Evolutionary conservation across 2,797 vertebrate species (phyloP).

Genomic region (Etheostoma nigrum): DNA sequence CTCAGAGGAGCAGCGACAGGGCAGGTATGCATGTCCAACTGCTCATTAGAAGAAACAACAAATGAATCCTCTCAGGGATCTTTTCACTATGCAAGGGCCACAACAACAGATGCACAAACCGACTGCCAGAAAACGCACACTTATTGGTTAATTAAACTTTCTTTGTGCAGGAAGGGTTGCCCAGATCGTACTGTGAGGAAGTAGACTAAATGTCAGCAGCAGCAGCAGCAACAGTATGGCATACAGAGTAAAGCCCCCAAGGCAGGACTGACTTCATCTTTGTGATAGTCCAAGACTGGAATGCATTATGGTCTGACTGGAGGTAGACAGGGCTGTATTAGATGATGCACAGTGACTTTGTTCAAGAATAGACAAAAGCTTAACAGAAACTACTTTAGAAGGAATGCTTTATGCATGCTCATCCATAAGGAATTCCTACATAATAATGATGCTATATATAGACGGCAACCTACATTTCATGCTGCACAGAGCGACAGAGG

Average conservation of each 20-base stretch:
- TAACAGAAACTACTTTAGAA: conserved; percentile 35
- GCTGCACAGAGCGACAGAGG: conserved; percentile 42
- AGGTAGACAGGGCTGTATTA: conserved; percentile 28
- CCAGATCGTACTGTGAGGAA: conserved; percentile 34
- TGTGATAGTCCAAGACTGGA: conserved; percentile 51
- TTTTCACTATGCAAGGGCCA: conserved; percentile 50
- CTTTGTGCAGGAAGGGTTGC: conserved; percentile 42
- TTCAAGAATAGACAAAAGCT: conserved; percentile 37
- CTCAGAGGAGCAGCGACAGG: conserved; percentile 66
- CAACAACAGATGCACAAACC: conserved; percentile 74
- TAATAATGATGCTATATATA: conserved; percentile 74
- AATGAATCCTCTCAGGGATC: conserved; percentile 78
- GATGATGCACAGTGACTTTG: conserved; percentile 40
- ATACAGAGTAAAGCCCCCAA: conserved; percentile 49
- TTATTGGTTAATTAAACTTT: conserved; percentile 68
- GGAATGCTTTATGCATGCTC: conserved; percentile 54
- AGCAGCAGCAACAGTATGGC: conserved; percentile 40
- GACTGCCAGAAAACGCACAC: conserved; percentile 63
- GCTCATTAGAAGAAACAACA: conserved; percentile 77
- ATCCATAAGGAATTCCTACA: conserved; percentile 66
- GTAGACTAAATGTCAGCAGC: conserved; percentile 64
- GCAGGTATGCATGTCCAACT: conserved; percentile 64
- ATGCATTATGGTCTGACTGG: conserved; percentile 41
- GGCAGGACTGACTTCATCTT: conserved; percentile 60
- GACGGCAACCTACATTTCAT: conserved; percentile 37